Conservation (phyloP, 2,888 invertebrate species). For the Meandrusa payeni region DNA sequence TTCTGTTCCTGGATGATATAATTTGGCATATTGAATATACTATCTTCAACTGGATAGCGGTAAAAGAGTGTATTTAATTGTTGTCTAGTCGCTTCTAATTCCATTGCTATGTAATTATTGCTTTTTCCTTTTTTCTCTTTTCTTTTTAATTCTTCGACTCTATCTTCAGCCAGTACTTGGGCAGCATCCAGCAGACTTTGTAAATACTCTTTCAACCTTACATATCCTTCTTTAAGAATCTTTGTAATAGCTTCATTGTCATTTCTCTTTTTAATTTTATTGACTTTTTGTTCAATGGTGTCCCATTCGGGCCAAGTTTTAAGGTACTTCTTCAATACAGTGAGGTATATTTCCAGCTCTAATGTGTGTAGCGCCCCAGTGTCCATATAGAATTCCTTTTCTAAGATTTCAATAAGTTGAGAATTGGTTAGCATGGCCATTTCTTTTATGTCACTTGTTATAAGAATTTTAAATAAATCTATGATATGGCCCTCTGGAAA, state of each 20-base stretch:
- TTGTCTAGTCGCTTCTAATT: conserved; percentile 41
- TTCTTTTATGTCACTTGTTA: conserved; percentile 48
- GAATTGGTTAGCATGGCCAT: conserved; percentile 56
- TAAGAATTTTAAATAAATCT: conserved; percentile 48
- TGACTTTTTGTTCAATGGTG: conserved; percentile 47
- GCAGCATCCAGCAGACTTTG: conserved; percentile 40
- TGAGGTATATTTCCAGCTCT: conserved; percentile 56
- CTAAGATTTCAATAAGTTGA: conserved; percentile 53
- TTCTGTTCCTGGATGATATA: conserved; percentile 25
- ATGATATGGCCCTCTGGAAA: conserved; percentile 56
- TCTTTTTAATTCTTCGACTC: conserved; percentile 30
- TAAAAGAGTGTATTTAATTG: conserved; percentile 47
- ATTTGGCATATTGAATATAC: conserved; percentile 44
- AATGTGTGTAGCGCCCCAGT: conserved; percentile 41
- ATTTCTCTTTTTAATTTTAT: conserved; percentile 35
- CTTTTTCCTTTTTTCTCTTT: conserved; percentile 23
- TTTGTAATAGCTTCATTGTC: conserved; percentile 34
- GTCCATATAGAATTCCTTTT: conserved; percentile 51
- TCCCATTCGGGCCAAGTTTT: conserved; percentile 69
- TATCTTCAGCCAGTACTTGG: conserved; percentile 37
- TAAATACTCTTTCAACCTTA: conserved; percentile 48
- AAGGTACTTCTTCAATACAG: conserved; percentile 56
- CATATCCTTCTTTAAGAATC: conserved; percentile 46
- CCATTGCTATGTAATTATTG: conserved; percentile 42
- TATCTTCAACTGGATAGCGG: conserved; percentile 37